phyloP scores from a whole-genome alignment of 2,888 invertebrate species.

The Teinopalpus imperialis region DNA sequence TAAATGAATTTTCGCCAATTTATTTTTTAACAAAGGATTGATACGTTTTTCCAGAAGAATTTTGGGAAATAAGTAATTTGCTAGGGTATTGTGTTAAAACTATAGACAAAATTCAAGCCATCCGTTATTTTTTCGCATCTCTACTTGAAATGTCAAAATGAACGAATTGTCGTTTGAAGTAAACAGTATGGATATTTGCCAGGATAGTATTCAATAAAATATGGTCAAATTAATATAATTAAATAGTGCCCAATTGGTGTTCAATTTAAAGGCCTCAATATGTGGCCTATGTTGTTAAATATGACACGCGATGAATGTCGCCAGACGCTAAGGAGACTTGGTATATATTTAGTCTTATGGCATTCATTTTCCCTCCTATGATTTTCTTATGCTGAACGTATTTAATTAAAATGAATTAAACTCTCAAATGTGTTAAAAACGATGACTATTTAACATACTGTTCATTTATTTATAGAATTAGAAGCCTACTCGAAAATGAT shows the following conservation, averaged over 20 bases:
- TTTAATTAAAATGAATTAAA: constrained; percentile 43
- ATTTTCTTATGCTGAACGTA: constrained; percentile 57
- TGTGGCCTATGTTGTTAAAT: constrained; percentile 88
- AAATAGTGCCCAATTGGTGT: constrained; percentile 54
- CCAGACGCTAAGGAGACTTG: constrained; percentile 92
- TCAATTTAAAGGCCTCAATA: constrained; percentile 55
- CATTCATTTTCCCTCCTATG: constrained; percentile 81
- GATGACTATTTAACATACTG: constrained; percentile 35
- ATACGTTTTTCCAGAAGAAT: too few relatives aligned
- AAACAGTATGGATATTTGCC: constrained; percentile 82
- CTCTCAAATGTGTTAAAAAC: constrained; percentile 34
- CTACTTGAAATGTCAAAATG: constrained; percentile 73
- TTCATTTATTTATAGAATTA: constrained; percentile 86
- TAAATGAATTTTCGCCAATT: too few relatives aligned
- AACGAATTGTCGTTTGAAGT: constrained; percentile 82
- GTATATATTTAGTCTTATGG: constrained; percentile 83
- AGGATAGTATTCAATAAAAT: constrained; percentile 74
- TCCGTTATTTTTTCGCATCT: constrained; percentile 47
- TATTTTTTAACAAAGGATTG: too few relatives aligned
- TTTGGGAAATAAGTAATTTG: not conserved
- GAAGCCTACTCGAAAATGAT: constrained; percentile 96
- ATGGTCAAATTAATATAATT: constrained; percentile 69
- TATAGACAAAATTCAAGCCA: constrained; percentile 65
- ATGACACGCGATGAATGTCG: constrained; percentile 95
- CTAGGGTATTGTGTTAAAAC: constrained; percentile 39